Evolutionary conservation across 2,113 vertebrate species (phyloP), one percentile per base, ranked within the genome.

Genomic region (Struthidea cinerea): DNA sequence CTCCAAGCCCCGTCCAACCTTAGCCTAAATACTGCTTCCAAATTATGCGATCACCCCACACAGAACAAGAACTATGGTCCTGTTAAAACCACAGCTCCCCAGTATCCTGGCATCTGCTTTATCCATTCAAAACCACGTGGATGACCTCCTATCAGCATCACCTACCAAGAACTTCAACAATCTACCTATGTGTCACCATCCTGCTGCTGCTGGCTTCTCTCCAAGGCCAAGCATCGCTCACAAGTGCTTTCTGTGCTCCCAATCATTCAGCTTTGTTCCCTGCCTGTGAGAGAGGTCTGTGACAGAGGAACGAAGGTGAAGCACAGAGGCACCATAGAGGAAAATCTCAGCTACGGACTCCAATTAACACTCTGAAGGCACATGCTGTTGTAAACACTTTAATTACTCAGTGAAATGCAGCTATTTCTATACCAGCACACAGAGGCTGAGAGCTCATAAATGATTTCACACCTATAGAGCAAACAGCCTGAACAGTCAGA

Each of bases 401-500:
- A 86, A 95, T 89, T 80, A 75, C 50, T 35, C 73, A 10, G 19
- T 81, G 80, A 92, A 95, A 69, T 3, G 32, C 47, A 89, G 90
- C 52, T 82, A 67, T 63, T 96, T 67, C 84, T 81, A 9, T 27
- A 87, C 8, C 69, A 46, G 49, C 69, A 74, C 63, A 73, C 11
- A 33, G 84, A 87, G 69, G 23, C 56, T 63, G 59, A 67, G 35
- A 47, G 69, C 64, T 75, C 74, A 71, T 81, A 94, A 94, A 89
- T 81, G 0, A 93, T 71, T 95, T 94, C 95, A 94, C 93, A 94
- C 84, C 64, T 91, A 50, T 24, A 93, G 76, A 88, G 87, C 80
- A 84, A 93, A 95, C 73, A 89, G 77, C 23, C 56, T 76, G 30
- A 88, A 35, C 35, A 64, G 69, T 32, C 65, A 91, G 61, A 70